Evolutionary conservation across 1,140 invertebrate genomes (phyloP).

Genomic region (Dreissena rostriformis): DNA sequence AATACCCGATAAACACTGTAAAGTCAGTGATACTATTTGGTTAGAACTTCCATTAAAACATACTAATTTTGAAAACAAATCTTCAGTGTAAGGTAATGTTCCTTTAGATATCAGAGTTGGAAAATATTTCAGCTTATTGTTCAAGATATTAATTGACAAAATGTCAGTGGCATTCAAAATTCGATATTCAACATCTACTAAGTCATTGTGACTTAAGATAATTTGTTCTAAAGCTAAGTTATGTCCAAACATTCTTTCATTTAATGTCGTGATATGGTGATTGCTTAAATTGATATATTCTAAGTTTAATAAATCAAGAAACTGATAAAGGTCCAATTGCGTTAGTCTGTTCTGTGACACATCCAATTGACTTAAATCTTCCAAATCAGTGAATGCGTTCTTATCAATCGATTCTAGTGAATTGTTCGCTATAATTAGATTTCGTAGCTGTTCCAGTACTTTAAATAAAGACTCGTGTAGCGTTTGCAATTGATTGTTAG

Average conservation of each 20-base stretch:
- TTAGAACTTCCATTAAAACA: not conserved
- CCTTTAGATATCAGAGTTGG: slow-evolving; percentile 4
- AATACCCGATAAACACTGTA: not conserved
- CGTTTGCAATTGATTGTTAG: slow-evolving; percentile 5
- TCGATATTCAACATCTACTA: not conserved
- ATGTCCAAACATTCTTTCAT: slow-evolving; percentile 7
- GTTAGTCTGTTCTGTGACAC: not conserved
- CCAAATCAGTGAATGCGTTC: not conserved
- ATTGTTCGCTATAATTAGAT: not conserved
- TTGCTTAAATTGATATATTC: no score
- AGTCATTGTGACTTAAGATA: slow-evolving; percentile 10
- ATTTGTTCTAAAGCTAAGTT: not conserved
- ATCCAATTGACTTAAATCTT: not conserved
- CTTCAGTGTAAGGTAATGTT: no score
- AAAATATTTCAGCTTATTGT: slow-evolving; percentile 1
- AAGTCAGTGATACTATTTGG: not conserved
- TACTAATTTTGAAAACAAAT: slow-evolving; percentile 2
- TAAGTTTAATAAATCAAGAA: no score
- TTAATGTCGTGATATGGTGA: not conserved
- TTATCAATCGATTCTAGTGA: not conserved
- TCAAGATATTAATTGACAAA: not conserved
- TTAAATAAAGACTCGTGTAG: slow-evolving; percentile 9
- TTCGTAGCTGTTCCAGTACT: not conserved
- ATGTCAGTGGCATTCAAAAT: not conserved
- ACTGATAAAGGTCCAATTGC: no score